Evolutionary conservation across 2,113 vertebrate genomes (phyloP), one percentile per base, ranked within the genome.

Genomic region (Microcebus lehilahytsara): DNA sequence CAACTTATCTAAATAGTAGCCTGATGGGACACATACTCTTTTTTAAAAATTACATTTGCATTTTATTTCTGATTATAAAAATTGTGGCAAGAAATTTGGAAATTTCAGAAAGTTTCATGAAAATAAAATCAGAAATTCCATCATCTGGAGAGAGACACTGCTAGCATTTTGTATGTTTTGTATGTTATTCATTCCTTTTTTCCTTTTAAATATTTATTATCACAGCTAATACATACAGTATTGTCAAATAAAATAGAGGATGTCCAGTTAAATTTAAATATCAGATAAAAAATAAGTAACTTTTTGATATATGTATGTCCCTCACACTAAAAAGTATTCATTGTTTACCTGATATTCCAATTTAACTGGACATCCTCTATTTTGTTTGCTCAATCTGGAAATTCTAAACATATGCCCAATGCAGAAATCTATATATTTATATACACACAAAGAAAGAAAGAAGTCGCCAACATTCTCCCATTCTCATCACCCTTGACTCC

Each of bases 301-400:
- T 64, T 64, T 62, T 95, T 71, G 42, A 32, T 74, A 23, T 80
- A 56, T 64, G 12, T 80, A 72, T 85, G 23, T 60, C 19, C 56
- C 49, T 87, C 83, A 58, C 11, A 74, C 75, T 66, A 51, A 81
- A 86, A 46, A 49, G 12, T 80, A 37, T 51, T 89, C 17, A 20
- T 40, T 94, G 2, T 81, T 89, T 80, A 51, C 67, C 34, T 89
- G 37, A 96, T 90, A 83, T 81, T 84, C 67, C 94, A 66, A 83
- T 83, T 89, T 81, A 66, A 77, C 66, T 71, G 23, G 4, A 46
- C 30, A 89, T n/a, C 17, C 1, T 79, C 19, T 13, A 42, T 40
- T 95, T 95, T 81, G 40, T 67, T 91, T 91, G 49, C 37, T 91
- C 79, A 84, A 74, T 40, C 46, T 93, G 40, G 62, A 34, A 91